Conservation (phyloP, 2,797 vertebrate genomes). For the Pelobates cultripes region DNA sequence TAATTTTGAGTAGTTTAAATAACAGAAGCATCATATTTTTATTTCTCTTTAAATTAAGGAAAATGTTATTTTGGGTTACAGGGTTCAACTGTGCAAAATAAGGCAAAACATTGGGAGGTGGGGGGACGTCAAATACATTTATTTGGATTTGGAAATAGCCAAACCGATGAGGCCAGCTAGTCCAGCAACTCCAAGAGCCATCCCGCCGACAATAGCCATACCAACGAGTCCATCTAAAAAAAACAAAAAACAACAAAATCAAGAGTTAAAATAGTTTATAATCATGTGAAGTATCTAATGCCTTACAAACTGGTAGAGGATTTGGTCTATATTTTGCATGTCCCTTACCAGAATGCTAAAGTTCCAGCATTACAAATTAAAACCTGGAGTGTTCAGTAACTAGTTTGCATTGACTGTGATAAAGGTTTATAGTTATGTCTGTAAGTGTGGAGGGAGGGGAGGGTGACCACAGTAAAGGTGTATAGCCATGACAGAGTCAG, state of each 20-base stretch:
- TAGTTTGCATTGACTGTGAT: too few species aligned
- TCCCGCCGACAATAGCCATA: slow-evolving; percentile 91
- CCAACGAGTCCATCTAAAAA: slow-evolving; percentile 87
- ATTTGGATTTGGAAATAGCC: slow-evolving; percentile 87
- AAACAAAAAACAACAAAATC: slow-evolving; percentile 6
- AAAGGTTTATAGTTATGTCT: too few species aligned
- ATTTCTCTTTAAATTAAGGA: neutral
- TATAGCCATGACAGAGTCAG: too few species aligned
- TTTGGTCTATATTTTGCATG: too few species aligned
- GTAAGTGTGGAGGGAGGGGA: too few species aligned
- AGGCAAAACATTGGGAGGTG: neutral
- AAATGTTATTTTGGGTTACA: neutral
- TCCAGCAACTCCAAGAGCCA: slow-evolving; percentile 84
- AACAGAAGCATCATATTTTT: neutral
- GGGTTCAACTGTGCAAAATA: slow-evolving; percentile 13
- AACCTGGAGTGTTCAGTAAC: too few species aligned
- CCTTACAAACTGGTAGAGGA: too few species aligned
- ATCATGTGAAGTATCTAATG: too few species aligned
- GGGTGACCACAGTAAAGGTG: too few species aligned
- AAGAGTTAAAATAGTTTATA: too few species aligned
- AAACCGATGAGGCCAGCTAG: slow-evolving; percentile 88
- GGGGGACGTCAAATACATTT: slow-evolving; percentile 55
- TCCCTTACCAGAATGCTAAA: too few species aligned
- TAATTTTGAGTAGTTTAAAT: neutral
- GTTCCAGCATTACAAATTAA: too few species aligned